Base-by-base conservation (phyloP, 2,888 invertebrate species). In the Spicauda simplicius region DNA sequence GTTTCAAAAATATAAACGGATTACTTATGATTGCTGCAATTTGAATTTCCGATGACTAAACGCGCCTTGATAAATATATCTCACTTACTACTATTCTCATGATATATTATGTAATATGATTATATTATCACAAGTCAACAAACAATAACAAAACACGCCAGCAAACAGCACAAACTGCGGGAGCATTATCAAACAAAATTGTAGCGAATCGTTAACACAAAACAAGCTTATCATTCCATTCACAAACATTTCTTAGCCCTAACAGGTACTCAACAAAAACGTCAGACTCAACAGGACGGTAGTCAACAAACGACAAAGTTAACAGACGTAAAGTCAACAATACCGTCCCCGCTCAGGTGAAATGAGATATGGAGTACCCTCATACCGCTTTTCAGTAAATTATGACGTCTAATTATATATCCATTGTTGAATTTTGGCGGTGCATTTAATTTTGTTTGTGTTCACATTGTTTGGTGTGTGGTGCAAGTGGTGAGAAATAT, bases 401-500 rank as follows among this genome's bases (percentile, higher is more conserved):
- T 86, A 88, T 89, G 86, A 84, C 83, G 80, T 87, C 86, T 90
- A 90, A 91, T 91, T 90, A 91, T 83, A 83, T 80, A 71, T 77
- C 82, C 84, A 84, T 90, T 89, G 91, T 91, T 81, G 79, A 83
- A 82, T 85, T 86, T 84, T 80, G 80, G 74, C 80, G 82, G 81
- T 90, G 90, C 87, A 86, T 88, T 89, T 86, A 87, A 89, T 87
- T 90, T 85, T 85, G 83, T 91, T 88, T 86, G 82, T 82, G 74
- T 80, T 79, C 73, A 76, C 74, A 76, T 76, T 76, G 79, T 73
- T 50, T 72, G 65, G 33, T 59, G 50, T 71, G 54, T 72, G 78
- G 77, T 45, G 2, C 41, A 76, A 81, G 68, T 7, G 16, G 74
- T 11, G 52, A 71, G 76, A 65, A 60, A 33, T 50, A 8, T 33